Evolutionary conservation across 2,113 vertebrate species (phyloP).

Genomic region (Colistium nudipinnis): DNA sequence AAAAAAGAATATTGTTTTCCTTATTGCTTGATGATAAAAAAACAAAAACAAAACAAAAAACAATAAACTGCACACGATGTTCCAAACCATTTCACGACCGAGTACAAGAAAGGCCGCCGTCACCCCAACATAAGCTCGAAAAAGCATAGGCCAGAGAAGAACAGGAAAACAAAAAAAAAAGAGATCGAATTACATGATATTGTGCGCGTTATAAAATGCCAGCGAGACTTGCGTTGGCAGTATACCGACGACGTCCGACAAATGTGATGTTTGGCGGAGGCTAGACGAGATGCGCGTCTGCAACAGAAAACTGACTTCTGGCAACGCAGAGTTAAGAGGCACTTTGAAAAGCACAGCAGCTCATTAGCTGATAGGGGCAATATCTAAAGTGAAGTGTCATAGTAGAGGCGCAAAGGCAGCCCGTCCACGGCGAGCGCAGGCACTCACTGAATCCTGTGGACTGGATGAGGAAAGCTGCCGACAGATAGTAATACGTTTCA

Average conservation of each 20-base stretch:
- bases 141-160: conserved; percentile 3
- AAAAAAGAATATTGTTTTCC: conserved; percentile 13
- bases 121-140: conserved; percentile 9
- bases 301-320: conserved; percentile 17
- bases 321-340: conserved; percentile 47
- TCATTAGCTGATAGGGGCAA: conserved; percentile 10
- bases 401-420: conserved; percentile 8
- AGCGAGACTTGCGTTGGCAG: too few species aligned
- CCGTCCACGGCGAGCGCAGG: background rate
- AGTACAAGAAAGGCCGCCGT: conserved; percentile 3
- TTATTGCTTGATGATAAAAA: conserved; percentile 34
- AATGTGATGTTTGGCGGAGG: background rate
- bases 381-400: background rate
- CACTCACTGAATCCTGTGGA: background rate
- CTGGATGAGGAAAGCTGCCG: conserved; percentile 11
- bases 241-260: too few species aligned
- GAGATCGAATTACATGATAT: background rate
- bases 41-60: conserved; percentile 5
- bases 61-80: conserved; percentile 18
- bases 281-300: background rate
- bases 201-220: conserved; percentile 15
- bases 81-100: conserved; percentile 5
- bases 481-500: background rate
- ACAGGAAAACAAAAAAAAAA: conserved; percentile 6
- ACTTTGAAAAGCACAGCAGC: conserved; percentile 45